Base-by-base conservation (phyloP, 2,797 vertebrate genomes). In the Ceyx erithaca region DNA sequence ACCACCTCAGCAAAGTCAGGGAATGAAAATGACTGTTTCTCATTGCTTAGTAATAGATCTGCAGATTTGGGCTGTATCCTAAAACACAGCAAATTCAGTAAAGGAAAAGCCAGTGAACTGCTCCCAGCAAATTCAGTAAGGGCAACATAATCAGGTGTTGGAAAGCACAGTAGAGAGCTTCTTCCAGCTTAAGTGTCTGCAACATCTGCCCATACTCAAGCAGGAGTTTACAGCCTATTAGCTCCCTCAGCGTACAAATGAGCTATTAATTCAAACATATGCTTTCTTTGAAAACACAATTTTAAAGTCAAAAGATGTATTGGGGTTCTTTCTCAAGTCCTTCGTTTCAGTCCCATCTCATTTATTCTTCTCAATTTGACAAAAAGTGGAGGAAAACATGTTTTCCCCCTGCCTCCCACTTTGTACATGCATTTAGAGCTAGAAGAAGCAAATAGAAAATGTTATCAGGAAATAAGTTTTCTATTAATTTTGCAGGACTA, bases 211-310 rank as follows among this genome's bases (percentile, higher is more conserved):
- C 23, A 13, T 35, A 6, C 14, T 63, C n/a, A 52, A 73, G 35
- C 4, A 22, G 21, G 23, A 68, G 19, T 11, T 77, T 2, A 58
- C n/a, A 43, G 13, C 21, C 4, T 7, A n/a, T 2, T 0, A 73
- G 14, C 10, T 31, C n/a, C 52, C 31, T 54, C 40, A 0, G 0
- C 2, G 8, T 30, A 16, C 17, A 70, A 78, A 31, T 4, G 3
- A 87, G 40, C 14, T 62, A 37, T 37, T 33, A 22, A 2, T 58
- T 66, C 21, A 62, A 66, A 71, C 17, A 41, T 21, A 28, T 0
- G 2, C 3, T 67, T 43, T 40, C 52, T 72, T 57, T 40, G 9
- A 81, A 87, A 80, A 72, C 12, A 37, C 22, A 80, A 13, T 6
- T 80, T 43, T 14, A 10, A 40, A 57, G 55, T 33, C 22, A 40